Base-by-base conservation (phyloP, 2,888 invertebrate species). In the Agrypnus murinus region DNA sequence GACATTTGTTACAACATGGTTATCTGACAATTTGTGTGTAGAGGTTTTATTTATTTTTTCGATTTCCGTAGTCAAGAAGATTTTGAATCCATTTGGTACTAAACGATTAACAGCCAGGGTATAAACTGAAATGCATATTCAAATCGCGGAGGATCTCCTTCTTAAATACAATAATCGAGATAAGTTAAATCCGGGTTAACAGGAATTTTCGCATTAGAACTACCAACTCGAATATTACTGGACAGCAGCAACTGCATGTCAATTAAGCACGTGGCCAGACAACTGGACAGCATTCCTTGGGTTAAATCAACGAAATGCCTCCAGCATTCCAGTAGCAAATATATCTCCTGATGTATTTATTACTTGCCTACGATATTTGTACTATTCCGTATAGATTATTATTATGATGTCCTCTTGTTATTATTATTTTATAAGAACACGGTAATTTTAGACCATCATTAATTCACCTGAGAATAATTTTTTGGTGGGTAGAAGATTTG, bases 281-380 rank as follows among this genome's bases (percentile, higher is more conserved):
- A 78, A 77, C 78, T 75, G 77, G 77, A 77, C 78, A 74, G 72
- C 79, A 82, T 81, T 81, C 80, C 80, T 75, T 72, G 65, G 75
- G 79, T 80, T 80, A 80, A 81, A 82, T 81, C 81, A 81, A 80
- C 80, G 78, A 79, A 81, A 81, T 80, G 74, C 79, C 79, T 78
- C 68, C 72, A 75, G 72, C 76, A 79, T 80, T 80, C 80, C 78
- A 75, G 67, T 71, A 69, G 59, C 75, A 77, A 77, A 78, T 79
- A 77, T 78, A 80, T 78, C 74, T 76, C 75, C 67, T 76, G 79
- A 81, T 79, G 77, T 80, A 79, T 80, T 79, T 80, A 80, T 80
- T 80, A 77, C 74, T 59, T 62, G 48, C 34, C 34, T 15, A 17
- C 36, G 55, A 55, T 58, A 67, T 60, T 58, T 64, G 64, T 43